Conservation (phyloP, 2,888 invertebrate genomes). For the Ophonus ardosiacus region DNA sequence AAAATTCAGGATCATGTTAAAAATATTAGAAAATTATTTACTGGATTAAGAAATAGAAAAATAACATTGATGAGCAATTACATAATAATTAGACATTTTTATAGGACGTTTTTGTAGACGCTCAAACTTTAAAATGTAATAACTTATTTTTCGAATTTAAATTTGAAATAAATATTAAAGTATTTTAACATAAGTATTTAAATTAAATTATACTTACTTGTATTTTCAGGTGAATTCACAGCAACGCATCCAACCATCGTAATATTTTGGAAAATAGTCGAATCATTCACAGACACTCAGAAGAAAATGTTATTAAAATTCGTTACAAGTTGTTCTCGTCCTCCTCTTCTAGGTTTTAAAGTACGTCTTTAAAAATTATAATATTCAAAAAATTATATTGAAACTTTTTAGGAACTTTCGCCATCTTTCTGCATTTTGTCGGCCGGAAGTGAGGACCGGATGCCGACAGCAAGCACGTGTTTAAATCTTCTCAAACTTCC, state of each 20-base stretch:
- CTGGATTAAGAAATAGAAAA: too few species aligned
- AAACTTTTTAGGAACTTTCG: slow-evolving; percentile 86
- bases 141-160: too few species aligned
- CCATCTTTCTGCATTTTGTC: slow-evolving; percentile 98
- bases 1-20: too few species aligned
- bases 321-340: slow-evolving; percentile 98
- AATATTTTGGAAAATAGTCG: slow-evolving; percentile 93
- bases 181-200: too few species aligned
- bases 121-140: too few species aligned
- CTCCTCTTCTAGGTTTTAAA: slow-evolving; percentile 97
- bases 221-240: slow-evolving; percentile 85
- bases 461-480: slow-evolving; percentile 98
- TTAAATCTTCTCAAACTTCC: slow-evolving; percentile 98
- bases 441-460: slow-evolving; percentile 91
- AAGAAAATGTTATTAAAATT: slow-evolving; percentile 95
- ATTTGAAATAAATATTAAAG: too few species aligned
- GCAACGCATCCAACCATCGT: slow-evolving; percentile 90
- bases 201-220: background rate
- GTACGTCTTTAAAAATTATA: slow-evolving; percentile 75
- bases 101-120: too few species aligned
- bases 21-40: too few species aligned
- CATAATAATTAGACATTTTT: too few species aligned
- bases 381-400: background rate
- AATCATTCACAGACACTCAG: slow-evolving; percentile 89
- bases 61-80: too few species aligned